Conservation (phyloP, 1,140 invertebrate genomes). For the Popillia japonica region DNA sequence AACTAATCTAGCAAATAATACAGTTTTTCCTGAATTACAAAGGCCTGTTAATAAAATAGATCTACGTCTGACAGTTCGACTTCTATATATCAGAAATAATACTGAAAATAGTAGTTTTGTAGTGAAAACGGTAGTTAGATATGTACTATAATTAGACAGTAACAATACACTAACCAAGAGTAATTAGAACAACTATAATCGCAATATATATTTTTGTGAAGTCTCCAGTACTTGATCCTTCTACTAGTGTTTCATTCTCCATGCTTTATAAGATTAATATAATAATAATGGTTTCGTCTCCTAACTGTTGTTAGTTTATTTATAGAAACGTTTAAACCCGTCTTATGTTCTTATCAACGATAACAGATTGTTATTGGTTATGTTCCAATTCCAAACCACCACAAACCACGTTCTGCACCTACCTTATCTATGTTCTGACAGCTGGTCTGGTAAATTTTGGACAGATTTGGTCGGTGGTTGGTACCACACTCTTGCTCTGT, state of each 20-base stretch:
- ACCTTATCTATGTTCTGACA: too few relatives aligned
- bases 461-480: too few relatives aligned
- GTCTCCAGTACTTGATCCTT: not conserved
- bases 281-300: not conserved
- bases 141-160: not conserved
- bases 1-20: conserved; percentile 78
- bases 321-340: too few relatives aligned
- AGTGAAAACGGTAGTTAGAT: not conserved
- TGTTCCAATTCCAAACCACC: too few relatives aligned
- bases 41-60: conserved; percentile 82
- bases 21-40: conserved; percentile 87
- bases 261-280: not conserved
- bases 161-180: not conserved
- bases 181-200: not conserved
- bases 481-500: too few relatives aligned
- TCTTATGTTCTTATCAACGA: too few relatives aligned
- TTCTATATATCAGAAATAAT: conserved; percentile 58
- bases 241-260: not conserved
- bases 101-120: conserved; percentile 50
- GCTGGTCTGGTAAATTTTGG: too few relatives aligned
- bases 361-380: too few relatives aligned
- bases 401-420: too few relatives aligned
- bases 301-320: not conserved
- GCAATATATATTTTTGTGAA: conserved; percentile 23
- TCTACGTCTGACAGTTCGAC: conserved; percentile 61